Evolutionary conservation across 1,140 invertebrate genomes (phyloP), one percentile per base, ranked within the genome.

Genomic region (Leptinotarsa undecemlineata): DNA sequence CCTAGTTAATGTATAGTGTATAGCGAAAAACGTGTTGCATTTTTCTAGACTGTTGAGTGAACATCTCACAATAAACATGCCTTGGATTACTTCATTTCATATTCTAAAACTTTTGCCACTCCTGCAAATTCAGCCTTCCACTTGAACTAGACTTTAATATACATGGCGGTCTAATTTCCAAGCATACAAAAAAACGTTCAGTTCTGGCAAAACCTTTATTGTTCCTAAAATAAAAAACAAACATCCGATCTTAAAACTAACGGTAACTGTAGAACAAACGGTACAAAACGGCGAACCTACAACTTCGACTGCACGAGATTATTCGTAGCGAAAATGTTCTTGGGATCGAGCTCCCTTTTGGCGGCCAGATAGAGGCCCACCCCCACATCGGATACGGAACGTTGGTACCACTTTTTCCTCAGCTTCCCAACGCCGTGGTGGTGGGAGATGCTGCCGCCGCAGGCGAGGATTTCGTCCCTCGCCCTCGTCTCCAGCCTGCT

Each of bases 351-450:
- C 75, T 95, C 90, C 14, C 88, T 82, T 85, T 99, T 99, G 0
- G 97, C 90, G 0, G 95, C 92, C 5, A 90, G 84, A 76, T 97
- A 91, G 3, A 97, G 86, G 4, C 89, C 87, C 1, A 94, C 86
- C 0, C 95, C 96, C 3, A 92, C 87, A 15, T 90, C 85, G 3
- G 96, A 95, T 2, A 98, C 51, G 51, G 0, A 92, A 90, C 3
- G 87, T 84, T 8, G 85, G 79, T 96, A 97, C 91, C 95, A 99
- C 77, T 91, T 90, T 72, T 93, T 92, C 48, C 98, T 87, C 60
- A 98, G 86, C 86, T 99, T 99, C 1, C 98, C 98, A 21, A 99
- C 91, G 60, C 97, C 97, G 85, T 99, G 97, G 86, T 99, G 97
- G 87, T 99, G 97, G 1, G 96, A 98, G 76, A 99, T 89, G 75